Base-by-base conservation (phyloP, 2,888 invertebrate genomes). In the Chesias legatella region DNA sequence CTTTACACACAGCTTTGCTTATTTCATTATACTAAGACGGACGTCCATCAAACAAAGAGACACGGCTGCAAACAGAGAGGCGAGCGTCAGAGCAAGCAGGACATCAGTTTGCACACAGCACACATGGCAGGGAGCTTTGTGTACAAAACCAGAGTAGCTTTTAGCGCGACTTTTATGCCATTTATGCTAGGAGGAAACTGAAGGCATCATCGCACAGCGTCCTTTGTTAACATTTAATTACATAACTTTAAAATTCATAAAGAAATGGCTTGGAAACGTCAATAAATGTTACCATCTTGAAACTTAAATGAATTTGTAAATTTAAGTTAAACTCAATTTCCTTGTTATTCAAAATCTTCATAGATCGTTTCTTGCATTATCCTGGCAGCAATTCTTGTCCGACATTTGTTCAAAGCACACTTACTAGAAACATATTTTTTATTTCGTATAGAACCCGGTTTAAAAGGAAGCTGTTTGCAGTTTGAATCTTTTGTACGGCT, bases 391-490 rank as follows among this genome's bases (percentile, higher is more conserved):
- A 35, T 67, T 62, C 71, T 72, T 63, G 60, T 63, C 52, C 55
- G 44, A 60, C 57, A 64, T 63, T 63, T 67, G 60, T 64, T 51
- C 51, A 28, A 38, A 33, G 34, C 62, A 58, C 60, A 62, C 62
- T 54, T 64, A 58, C 69, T 70, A 65, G 70, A 69, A 69, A 69
- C 61, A 60, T 67, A 66, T 73, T 65, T 67, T 56, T 62, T 55
- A 51, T 51, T 57, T 57, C 43, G 20, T 42, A 22, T 26, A 40
- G 17, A 34, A 45, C 45, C 48, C 49, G 36, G 35, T 47, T 44
- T 45, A 51, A 35, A 43, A 43, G 57, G 56, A 48, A 53, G 51
- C 51, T 60, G 56, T 64, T 54, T 53, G 52, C 47, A 46, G 31
- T 58, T 49, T 48, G 34, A 32, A 45, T 48, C 42, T 44, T 41